A percentile compares a stretch with the other conserved stretches of the same genome.
These are phyloP conservation scores for Philereme vetulata DNA, from an alignment of 2,888 invertebrate genomes.

Conservation along the genomic window DNA sequence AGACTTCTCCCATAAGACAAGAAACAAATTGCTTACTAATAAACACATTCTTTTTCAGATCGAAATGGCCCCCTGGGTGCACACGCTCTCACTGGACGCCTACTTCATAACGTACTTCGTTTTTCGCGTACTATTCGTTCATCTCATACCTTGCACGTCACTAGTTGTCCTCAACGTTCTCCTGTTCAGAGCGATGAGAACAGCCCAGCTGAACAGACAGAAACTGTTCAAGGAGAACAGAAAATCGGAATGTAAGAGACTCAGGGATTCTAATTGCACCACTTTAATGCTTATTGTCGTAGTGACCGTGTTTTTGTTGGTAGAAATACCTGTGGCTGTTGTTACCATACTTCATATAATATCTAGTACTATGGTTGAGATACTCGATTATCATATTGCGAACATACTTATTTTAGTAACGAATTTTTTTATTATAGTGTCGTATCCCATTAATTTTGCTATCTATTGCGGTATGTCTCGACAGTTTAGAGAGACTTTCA, in stretches of 20 bases:
- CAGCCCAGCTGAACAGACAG: slow-evolving; percentile 91
- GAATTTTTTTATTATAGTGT: slow-evolving; percentile 95
- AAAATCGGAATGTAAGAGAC: slow-evolving; percentile 90
- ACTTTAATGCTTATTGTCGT: slow-evolving; percentile 95
- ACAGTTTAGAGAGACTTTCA: slow-evolving; percentile 97
- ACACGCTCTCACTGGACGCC: slow-evolving; percentile 86
- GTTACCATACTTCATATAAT: slow-evolving; percentile 93
- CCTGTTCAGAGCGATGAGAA: slow-evolving; percentile 92
- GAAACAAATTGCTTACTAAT: not conserved
- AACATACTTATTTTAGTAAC: slow-evolving; percentile 91
- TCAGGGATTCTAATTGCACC: slow-evolving; percentile 92
- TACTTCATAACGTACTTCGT: slow-evolving; percentile 93
- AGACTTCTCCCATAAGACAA: no score
- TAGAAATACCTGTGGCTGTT: slow-evolving; percentile 93
- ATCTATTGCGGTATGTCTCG: slow-evolving; percentile 98
- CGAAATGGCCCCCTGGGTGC: slow-evolving; percentile 88
- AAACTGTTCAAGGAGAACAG: slow-evolving; percentile 90
- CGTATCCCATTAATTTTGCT: slow-evolving; percentile 97
- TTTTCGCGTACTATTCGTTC: slow-evolving; percentile 96
- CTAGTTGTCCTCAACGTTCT: slow-evolving; percentile 94
- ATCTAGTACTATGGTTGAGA: slow-evolving; percentile 87
- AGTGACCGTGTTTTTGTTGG: slow-evolving; percentile 91
- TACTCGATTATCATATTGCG: slow-evolving; percentile 90
- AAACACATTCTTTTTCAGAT: slow-evolving; percentile 58
- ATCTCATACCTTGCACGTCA: slow-evolving; percentile 94